Percentiles rank a stretch among this genome's conserved stretches.
Conservation (phyloP, 2,888 invertebrate genomes). For the Drosophila parthenogenetica region DNA sequence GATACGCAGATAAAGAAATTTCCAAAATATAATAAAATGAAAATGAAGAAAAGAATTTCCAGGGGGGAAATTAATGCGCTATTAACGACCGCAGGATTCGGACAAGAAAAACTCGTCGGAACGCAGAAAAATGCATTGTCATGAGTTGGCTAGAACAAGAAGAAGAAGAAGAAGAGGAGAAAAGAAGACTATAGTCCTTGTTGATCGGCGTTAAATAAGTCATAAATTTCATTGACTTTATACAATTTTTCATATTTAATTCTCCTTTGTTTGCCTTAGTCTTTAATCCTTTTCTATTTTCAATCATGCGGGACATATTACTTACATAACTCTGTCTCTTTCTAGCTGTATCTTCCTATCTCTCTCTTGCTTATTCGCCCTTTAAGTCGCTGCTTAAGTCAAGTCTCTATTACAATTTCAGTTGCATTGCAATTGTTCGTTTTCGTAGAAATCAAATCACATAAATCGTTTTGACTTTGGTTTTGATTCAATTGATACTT, state of each 20-base stretch:
- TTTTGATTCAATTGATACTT: slow-evolving; percentile 53
- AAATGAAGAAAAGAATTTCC: slow-evolving; percentile 6
- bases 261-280: slow-evolving; percentile 57
- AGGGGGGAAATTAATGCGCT: slow-evolving; percentile 59
- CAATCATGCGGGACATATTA: slow-evolving; percentile 70
- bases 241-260: slow-evolving; percentile 78
- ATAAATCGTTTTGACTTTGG: slow-evolving; percentile 67
- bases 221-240: slow-evolving; percentile 82
- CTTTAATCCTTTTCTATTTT: slow-evolving; percentile 72
- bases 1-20: slow-evolving; percentile 47
- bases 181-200: slow-evolving; percentile 8
- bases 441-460: slow-evolving; percentile 67
- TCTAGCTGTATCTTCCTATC: background rate
- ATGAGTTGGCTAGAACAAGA: slow-evolving; percentile 37
- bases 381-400: slow-evolving; percentile 6
- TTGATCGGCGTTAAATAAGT: slow-evolving; percentile 64
- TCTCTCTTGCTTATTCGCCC: background rate
- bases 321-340: slow-evolving; percentile 24
- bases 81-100: slow-evolving; percentile 77
- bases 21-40: slow-evolving; percentile 32
- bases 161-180: background rate
- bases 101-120: slow-evolving; percentile 19
- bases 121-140: slow-evolving; percentile 72
- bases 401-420: slow-evolving; percentile 13
- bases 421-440: slow-evolving; percentile 56